Evolutionary conservation across 2,888 invertebrate genomes (phyloP).

Genomic region (Salpingus planirostris): DNA sequence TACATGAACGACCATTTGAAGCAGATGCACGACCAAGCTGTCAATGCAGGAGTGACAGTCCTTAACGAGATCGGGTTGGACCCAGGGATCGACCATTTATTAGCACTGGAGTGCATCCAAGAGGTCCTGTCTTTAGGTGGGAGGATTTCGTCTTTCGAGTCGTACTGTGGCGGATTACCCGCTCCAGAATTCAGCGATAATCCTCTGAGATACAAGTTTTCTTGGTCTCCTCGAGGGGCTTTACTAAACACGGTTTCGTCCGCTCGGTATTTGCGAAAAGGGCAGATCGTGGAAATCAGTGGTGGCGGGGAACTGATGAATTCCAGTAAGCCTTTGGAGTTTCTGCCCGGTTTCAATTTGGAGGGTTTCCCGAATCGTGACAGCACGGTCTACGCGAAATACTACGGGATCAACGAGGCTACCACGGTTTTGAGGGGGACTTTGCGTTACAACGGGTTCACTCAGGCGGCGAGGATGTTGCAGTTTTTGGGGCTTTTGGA

Average conservation of each 20-base stretch:
- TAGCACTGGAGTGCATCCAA: conserved; percentile 96
- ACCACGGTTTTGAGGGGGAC: conserved; percentile 90
- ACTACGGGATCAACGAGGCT: conserved; percentile 82
- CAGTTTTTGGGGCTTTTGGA: conserved; percentile 83
- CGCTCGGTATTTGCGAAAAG: conserved; percentile 47
- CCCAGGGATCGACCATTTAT: conserved; percentile 77
- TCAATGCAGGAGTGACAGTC: conserved; percentile 82
- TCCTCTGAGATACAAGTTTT: conserved; percentile 83
- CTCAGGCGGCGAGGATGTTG: conserved; percentile 78
- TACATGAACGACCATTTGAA: conserved; percentile 82
- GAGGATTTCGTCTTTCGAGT: conserved; percentile 87
- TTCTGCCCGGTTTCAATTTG: conserved; percentile 91
- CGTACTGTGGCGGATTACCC: conserved; percentile 95
- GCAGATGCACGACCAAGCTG: conserved; percentile 68
- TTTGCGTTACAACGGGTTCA: conserved; percentile 81
- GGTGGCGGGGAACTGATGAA: conserved; percentile 87
- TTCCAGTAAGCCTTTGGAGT: conserved; percentile 67
- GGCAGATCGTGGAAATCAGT: conserved; percentile 70
- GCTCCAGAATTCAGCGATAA: conserved; percentile 95
- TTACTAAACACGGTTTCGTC: conserved; percentile 81
- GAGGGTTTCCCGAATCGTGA: conserved; percentile 97
- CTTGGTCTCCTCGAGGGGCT: conserved; percentile 95
- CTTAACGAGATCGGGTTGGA: conserved; percentile 96
- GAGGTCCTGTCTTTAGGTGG: conserved; percentile 84
- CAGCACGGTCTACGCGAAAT: conserved; percentile 76